Base-by-base conservation (phyloP, 2,797 vertebrate species). In the Sciurus carolinensis region DNA sequence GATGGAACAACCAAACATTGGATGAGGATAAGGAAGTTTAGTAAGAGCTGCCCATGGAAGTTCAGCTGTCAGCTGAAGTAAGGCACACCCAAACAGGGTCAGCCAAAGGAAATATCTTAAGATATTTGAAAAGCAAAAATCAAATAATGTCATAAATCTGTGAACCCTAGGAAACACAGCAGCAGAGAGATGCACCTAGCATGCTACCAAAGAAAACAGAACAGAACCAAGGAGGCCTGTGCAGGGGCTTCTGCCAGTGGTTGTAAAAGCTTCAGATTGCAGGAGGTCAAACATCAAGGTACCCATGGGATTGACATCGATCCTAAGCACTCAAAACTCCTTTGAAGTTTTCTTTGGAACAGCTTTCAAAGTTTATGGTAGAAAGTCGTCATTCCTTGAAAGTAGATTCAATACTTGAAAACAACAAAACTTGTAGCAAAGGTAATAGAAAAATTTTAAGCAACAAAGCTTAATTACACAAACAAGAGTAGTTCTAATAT, bases 341-440 rank as follows among this genome's bases (percentile, higher is more conserved):
- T 83, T 12, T n/a, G 54, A 89, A 28, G 17, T 59, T 94, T 90
- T 71, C 57, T 95, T 81, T 91, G 44, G 39, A 96, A 92, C 12
- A 80, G 4, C 22, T 96, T 94, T 87, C 91, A 95, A 88, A 73
- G 47, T 57, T 94, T 69, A 36, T 30, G 17, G 22, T 52, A n/a
- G 17, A 91, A 91, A 93, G 50, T 72, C 75, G 69, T 50, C 44
- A 85, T 69, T 26, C 22, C 47, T 75, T 91, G 28, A 80, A 42
- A 88, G 7, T 79, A 24, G 8, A 73, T 86, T 92, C 73, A 83
- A 17, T 76, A 52, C 26, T 85, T 77, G 67, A 47, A 72, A 82
- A 67, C 33, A 87, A 66, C 33, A 50, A 88, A 94, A 57, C 20
- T 71, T 83, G 39, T 18, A 71, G 71, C 9, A 17, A 64, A 47